phyloP scores from a whole-genome alignment of 1,140 invertebrate genomes.

The Glomeris maerens region DNA sequence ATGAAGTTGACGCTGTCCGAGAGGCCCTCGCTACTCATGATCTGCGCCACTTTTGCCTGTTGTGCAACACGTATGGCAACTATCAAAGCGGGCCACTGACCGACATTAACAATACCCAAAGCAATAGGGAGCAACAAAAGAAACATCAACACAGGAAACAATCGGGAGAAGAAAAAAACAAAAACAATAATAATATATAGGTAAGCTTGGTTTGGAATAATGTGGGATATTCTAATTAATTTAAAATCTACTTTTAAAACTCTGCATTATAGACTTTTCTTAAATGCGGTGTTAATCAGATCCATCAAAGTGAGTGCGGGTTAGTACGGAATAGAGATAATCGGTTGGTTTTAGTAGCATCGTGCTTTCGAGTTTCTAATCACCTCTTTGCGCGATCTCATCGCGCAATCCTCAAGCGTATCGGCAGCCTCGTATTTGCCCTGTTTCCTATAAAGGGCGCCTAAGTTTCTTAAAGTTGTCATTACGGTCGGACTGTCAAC shows the following conservation, averaged over 20 bases:
- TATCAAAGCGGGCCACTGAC: constrained; percentile 76
- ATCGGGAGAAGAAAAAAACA: too few species aligned
- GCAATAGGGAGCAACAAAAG: constrained; percentile 2
- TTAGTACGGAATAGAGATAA: too few species aligned
- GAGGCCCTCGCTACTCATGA: constrained; percentile 33
- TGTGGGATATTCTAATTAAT: too few species aligned
- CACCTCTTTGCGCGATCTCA: constrained; percentile 84
- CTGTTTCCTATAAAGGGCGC: constrained; percentile 89
- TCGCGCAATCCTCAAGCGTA: constrained; percentile 91
- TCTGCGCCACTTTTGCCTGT: constrained; percentile 64
- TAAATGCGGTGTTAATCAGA: constrained; percentile 1
- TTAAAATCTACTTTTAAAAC: too few species aligned
- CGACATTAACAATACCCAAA: constrained; percentile 25
- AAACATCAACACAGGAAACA: constrained; percentile 5
- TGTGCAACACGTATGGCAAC: too few species aligned
- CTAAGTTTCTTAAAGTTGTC: constrained; percentile 92
- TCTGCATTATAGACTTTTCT: too few species aligned
- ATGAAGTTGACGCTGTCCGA: constrained; percentile 17
- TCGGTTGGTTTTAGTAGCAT: not conserved
- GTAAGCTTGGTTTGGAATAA: not conserved
- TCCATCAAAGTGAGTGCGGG: not conserved
- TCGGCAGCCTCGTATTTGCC: constrained; percentile 98
- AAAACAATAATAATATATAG: not conserved
- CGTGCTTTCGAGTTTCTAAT: constrained; percentile 10
- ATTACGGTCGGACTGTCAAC: constrained; percentile 95